Evolutionary conservation across 2,113 vertebrate species (phyloP).

Genomic region (Steatornis caripensis): DNA sequence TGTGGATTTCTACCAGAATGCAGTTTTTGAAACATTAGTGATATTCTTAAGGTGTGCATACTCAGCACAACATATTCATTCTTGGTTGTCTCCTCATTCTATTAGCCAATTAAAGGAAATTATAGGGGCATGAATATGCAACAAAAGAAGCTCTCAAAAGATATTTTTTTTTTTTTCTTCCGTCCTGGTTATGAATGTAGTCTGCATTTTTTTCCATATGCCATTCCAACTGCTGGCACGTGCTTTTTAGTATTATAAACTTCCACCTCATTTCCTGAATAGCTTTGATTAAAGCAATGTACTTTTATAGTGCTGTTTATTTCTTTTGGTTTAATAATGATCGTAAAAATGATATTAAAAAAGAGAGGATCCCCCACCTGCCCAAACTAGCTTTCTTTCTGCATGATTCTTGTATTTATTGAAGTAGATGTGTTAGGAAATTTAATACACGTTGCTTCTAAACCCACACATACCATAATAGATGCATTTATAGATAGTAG

Average conservation of each 20-base stretch:
- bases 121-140: conserved; percentile 66
- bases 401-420: neutral
- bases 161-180: conserved; percentile 16
- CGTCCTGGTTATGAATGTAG: conserved; percentile 30
- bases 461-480: neutral
- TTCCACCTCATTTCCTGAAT: neutral
- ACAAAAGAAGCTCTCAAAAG: conserved; percentile 61
- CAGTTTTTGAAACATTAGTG: neutral
- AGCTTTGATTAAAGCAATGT: conserved; percentile 16
- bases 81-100: conserved; percentile 42
- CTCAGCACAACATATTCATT: conserved; percentile 28
- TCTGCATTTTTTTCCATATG: conserved; percentile 36
- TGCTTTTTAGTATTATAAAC: conserved; percentile 17
- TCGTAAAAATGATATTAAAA: neutral
- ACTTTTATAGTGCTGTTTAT: neutral
- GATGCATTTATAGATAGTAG: neutral
- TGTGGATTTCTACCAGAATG: neutral
- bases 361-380: too few relatives aligned
- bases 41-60: neutral
- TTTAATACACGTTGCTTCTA: neutral
- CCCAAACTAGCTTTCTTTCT: neutral
- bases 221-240: conserved; percentile 36
- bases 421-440: neutral
- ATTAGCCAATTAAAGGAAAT: conserved; percentile 63
- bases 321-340: neutral